Evolutionary conservation across 2,113 vertebrate genomes (phyloP), one percentile per base, ranked within the genome.

Genomic region (Fregata magnificens): DNA sequence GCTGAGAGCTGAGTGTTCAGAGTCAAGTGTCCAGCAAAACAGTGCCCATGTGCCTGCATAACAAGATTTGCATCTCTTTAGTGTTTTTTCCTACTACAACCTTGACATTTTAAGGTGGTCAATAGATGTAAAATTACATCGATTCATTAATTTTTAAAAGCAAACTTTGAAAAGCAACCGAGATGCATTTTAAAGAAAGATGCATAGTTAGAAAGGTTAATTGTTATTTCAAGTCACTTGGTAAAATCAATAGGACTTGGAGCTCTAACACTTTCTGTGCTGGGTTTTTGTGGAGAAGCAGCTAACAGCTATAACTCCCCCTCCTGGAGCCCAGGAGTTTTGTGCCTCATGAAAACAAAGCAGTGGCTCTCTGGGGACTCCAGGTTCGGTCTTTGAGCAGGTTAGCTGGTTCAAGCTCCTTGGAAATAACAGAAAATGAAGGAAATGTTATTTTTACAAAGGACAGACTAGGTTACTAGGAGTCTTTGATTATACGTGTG

Each of bases 91-190:
- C 70, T 73, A 2, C 69, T 76, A 5, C 61, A 53, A 6, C 91
- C 88, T 38, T 87, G 95, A 79, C 96, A 96, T 97, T 97, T 94
- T 20, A 5, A 74, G 42, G 19, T 71, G 88, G 86, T 95, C 94
- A 87, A 85, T 94, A 59, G 73, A 44, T 66, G 93, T 18, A 74
- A 93, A 95, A 56, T 19, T 2, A 1, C 65, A 95, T 95, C 0
- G 56, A 93, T 91, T 66, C 38, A 25, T 62, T 52, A 73, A 29
- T 82, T 59, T 93, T 90, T 73, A 62, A 82, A 88, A 83, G 82
- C 82, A 73, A 94, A 82, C 63, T 86, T 49, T 13, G 72, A 66
- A 59, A 73, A 93, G 69, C n/a, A 6, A 3, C 56, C 0, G 6
- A 38, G 87, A 19, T 10, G 40, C 45, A 3, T 81, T 81, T 21